These are phyloP conservation scores for Emydoidea blandingii DNA, from an alignment of 2,797 vertebrate species.

Conservation along the genomic window DNA sequence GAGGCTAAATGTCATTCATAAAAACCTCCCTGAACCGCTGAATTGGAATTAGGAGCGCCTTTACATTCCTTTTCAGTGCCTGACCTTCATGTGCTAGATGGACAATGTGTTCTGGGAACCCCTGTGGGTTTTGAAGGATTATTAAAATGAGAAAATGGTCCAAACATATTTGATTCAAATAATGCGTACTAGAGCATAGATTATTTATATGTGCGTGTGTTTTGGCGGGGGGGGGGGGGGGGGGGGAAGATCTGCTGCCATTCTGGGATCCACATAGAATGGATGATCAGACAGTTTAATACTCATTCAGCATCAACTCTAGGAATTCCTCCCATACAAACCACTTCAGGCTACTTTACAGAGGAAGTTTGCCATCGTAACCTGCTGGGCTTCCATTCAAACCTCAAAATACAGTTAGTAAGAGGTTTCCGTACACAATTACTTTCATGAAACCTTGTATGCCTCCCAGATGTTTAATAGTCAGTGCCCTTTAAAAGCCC, in stretches of 20 bases:
- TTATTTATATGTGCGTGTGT: background rate
- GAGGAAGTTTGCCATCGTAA: constrained; percentile 14
- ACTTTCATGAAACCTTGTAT: constrained; percentile 33
- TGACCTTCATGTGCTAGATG: background rate
- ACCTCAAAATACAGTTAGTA: constrained; percentile 36
- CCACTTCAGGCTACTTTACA: background rate
- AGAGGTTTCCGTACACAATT: constrained; percentile 23
- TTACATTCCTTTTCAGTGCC: background rate
- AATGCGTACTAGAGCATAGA: background rate
- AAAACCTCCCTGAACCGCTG: background rate
- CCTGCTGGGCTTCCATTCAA: background rate
- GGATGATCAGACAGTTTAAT: background rate
- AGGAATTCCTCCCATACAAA: background rate
- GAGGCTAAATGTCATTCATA: background rate
- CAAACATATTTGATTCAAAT: background rate
- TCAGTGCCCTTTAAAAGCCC: constrained; percentile 1
- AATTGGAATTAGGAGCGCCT: background rate
- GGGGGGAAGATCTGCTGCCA: background rate
- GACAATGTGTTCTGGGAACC: background rate
- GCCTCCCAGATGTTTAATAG: constrained; percentile 54
- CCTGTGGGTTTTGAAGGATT: background rate
- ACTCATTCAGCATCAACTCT: background rate
- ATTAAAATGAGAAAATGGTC: background rate
- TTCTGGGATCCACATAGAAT: background rate
- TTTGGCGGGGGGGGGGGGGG: background rate